phyloP scores from a whole-genome alignment of 2,113 vertebrate genomes.

The Catharus minimus region DNA sequence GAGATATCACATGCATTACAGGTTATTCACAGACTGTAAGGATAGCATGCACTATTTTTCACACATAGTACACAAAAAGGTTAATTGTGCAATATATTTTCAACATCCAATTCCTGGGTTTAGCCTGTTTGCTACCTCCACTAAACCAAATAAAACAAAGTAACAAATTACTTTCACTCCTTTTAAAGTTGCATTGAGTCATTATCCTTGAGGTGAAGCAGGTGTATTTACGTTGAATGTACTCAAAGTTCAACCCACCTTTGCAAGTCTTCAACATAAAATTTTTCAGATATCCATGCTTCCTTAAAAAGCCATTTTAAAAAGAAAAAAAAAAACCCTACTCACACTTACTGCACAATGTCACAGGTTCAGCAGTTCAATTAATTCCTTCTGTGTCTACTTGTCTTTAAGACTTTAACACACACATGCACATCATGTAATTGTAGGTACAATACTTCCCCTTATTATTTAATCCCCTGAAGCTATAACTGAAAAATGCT shows the following conservation, averaged over 20 bases:
- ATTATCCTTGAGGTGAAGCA: not conserved
- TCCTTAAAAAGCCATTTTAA: not conserved
- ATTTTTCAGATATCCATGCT: not conserved
- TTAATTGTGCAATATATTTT: not conserved
- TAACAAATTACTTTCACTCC: not conserved
- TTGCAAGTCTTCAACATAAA: not conserved
- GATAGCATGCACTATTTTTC: not conserved
- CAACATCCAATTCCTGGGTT: not conserved
- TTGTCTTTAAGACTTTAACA: not conserved
- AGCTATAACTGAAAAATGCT: constrained; percentile 66
- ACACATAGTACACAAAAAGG: not conserved
- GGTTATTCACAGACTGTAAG: not conserved
- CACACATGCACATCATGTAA: not conserved
- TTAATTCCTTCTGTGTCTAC: not conserved
- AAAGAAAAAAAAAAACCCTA: not conserved
- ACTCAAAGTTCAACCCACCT: not conserved
- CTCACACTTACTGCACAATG: not conserved
- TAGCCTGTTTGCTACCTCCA: not conserved
- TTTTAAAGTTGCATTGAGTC: not conserved
- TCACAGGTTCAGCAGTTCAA: constrained; percentile 16
- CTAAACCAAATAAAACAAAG: not conserved
- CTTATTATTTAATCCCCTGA: constrained; percentile 73
- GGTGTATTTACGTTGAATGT: not conserved
- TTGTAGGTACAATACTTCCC: constrained; percentile 40
- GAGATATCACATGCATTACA: too few species aligned